Evolutionary conservation across 53 echinoderm and acorn worm genomes (phyloP), one percentile per base, ranked within the genome.

Genomic region (Temnopleurus reevesii): DNA sequence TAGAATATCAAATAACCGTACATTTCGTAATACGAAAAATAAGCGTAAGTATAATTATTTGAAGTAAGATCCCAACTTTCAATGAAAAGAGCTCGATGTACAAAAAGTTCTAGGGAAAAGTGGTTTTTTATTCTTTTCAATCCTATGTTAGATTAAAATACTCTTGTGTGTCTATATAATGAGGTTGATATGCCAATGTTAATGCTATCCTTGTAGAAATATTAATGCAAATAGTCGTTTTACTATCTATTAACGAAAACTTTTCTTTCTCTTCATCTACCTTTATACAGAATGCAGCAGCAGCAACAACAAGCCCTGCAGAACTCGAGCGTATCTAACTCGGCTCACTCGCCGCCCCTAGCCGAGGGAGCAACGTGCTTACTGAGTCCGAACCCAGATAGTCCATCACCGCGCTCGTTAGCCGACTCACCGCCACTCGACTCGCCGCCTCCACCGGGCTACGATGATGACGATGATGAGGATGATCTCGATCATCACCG

Each of bases 361-460:
- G 15, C 88, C 65, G 88, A 87, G 29, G 88, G 88, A 33, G 88
- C 88, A 46, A 87, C 88, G 45, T 65, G 88, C 29, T 65, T 87
- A 10, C 65, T 87, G 45, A 66, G 71, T 10, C 88, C 88, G 0
- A 18, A 87, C 51, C 66, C 88, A 18, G 88, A 87, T 8, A 87
- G 88, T 38, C 88, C 88, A 5, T 87, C 88, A n/a, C 88, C 88
- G 23, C 65, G 88, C 9, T 66, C 71, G 28, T 54, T 87, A 30
- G 60, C 60, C 45, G 88, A 87, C 88, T 87, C 88, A 71, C 88
- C 88, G 5, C 88, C 88, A 9, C 88, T 87, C 34, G 88, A 87
- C 64, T 87, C 88, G 45, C 88, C 88, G 71, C 71, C 88, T 49
- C 88, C 88, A 53, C 71, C 71, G 88, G 88, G 71, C 71, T 87